Evolutionary conservation across 2,888 invertebrate genomes (phyloP).

Genomic region (Latrodectus hesperus): DNA sequence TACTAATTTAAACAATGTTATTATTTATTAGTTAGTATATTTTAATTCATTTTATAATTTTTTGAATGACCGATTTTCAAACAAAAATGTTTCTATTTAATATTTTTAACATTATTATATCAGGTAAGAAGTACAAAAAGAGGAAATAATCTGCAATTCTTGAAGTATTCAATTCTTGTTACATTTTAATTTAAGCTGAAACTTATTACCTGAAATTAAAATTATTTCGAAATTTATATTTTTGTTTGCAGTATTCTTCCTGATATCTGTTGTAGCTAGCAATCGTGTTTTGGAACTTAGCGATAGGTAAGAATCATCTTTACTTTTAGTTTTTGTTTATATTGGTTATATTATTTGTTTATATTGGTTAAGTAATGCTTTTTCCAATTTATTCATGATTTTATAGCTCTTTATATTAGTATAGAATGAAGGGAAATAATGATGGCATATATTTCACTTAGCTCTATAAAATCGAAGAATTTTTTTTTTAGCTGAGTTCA

Average conservation of each 20-base stretch:
- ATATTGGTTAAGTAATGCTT: too few species aligned
- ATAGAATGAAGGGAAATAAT: too few species aligned
- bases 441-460: too few species aligned
- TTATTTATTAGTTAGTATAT: too few species aligned
- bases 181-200: neutral
- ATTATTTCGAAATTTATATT: neutral
- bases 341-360: too few species aligned
- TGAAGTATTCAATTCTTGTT: neutral
- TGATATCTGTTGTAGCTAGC: constrained; percentile 3
- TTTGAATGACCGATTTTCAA: neutral
- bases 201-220: neutral
- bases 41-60: too few species aligned
- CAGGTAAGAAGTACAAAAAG: neutral
- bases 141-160: neutral
- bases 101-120: neutral
- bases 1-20: too few species aligned
- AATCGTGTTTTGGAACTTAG: constrained; percentile 62
- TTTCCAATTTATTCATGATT: too few species aligned
- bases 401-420: too few species aligned
- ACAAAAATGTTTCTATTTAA: neutral
- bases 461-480: too few species aligned
- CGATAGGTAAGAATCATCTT: constrained; percentile 33
- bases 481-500: too few species aligned
- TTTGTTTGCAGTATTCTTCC: constrained; percentile 23
- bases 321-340: too few species aligned